Evolutionary conservation across 2,888 invertebrate species (phyloP), one percentile per base, ranked within the genome.

Genomic region (Ceramica pisi): DNA sequence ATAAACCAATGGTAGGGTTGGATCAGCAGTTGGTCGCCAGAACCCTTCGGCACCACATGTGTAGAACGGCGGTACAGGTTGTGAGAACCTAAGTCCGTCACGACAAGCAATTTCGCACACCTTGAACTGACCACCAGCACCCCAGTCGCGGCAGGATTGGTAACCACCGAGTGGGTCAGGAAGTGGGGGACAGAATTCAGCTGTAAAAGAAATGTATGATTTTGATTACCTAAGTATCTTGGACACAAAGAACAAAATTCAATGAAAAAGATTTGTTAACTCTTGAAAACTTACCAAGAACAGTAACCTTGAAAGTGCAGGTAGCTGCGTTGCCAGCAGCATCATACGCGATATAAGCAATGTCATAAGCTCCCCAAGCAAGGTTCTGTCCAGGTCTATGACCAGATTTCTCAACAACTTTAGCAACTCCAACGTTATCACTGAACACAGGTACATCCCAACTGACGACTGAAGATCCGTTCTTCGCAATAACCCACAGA

Each of bases 41-140:
- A 99, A 98, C 53, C 99, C 99, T 97, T 99, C 99, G 67, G 98
- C 98, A n/a, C 99, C 99, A 90, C 99, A 99, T 1, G 99, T 99
- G 92, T 99, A 99, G 96, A 99, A 99, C 84, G 98, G 98, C 1
- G 99, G 99, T n/a, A 99, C 98, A 70, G 97, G 97, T 90, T 98
- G 98, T 0, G 99, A 99, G 96, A 99, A 99, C 83, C 98, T 96
- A 9, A 98, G 95, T n/a, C 98, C 98, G 71, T 97, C 94, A 83
- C 98, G 98, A 88, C 99, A 99, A 61, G 97, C 97, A 75, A 99
- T 99, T 93, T 99, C 98, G 92, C 99, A 99, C 1, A 99, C 98
- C 95, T 99, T 99, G 94, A 99, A 99, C 90, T 99, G 98, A 55
- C 99, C 98, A 67, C 99, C 99, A 3, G 99, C 99, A 60, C 99